These are phyloP conservation scores for Excalfactoria chinensis DNA, from an alignment of 2,113 vertebrate genomes.

Conservation along the genomic window DNA sequence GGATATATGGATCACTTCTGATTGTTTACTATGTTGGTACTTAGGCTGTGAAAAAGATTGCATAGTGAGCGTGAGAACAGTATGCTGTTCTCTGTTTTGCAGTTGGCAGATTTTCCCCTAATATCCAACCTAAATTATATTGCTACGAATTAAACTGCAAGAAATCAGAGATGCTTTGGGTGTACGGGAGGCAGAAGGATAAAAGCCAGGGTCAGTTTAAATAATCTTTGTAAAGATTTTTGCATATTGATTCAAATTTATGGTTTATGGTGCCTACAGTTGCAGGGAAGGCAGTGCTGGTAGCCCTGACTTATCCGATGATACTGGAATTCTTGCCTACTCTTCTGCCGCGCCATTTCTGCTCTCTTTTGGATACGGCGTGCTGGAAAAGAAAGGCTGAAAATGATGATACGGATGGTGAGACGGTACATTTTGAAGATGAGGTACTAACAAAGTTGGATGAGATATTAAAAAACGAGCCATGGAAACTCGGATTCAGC, in stretches of 20 bases:
- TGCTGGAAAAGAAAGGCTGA: background rate
- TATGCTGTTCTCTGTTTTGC: background rate
- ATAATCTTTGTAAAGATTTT: background rate
- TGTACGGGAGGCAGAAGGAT: background rate
- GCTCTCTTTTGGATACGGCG: constrained; percentile 28
- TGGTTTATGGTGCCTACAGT: constrained; percentile 46
- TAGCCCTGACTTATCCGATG: constrained; percentile 69
- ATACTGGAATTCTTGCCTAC: constrained; percentile 76
- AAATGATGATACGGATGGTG: fast-evolving
- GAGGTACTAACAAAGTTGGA: constrained; percentile 49
- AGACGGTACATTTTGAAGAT: background rate
- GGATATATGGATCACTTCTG: background rate
- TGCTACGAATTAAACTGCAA: background rate
- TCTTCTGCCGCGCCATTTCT: constrained; percentile 78
- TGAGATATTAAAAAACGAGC: constrained; percentile 63
- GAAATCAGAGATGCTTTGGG: background rate
- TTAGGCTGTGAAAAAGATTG: background rate
- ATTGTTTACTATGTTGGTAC: background rate
- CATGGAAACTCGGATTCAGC: constrained; percentile 83
- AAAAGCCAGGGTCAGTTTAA: background rate
- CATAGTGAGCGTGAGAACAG: background rate
- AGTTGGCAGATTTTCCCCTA: background rate
- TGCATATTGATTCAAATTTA: background rate
- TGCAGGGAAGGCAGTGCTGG: constrained; percentile 55
- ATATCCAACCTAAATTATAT: background rate